A percentile compares a stretch with the other conserved stretches of the same genome.
Evolutionary conservation across 53 echinoderm and acorn worm species (phyloP).

Genomic region (Antedon mediterranea): DNA sequence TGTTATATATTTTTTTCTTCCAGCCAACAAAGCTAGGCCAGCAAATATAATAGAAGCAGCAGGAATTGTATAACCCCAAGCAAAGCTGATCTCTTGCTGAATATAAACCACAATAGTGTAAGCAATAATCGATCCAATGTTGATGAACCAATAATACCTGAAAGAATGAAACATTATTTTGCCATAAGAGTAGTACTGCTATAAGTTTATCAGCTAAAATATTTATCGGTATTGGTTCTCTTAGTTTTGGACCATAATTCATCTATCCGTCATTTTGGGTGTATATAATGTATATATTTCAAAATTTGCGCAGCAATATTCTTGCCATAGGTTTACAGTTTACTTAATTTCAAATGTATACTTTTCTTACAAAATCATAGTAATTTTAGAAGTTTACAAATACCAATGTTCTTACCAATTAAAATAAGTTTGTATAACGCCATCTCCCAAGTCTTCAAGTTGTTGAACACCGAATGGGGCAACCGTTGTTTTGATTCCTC

Average conservation of each 20-base stretch:
- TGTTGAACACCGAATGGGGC: slow-evolving; percentile 97
- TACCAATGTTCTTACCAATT: slow-evolving; percentile 80
- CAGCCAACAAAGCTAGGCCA: slow-evolving; percentile 28
- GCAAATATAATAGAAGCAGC: slow-evolving; percentile 48
- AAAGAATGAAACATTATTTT: no score
- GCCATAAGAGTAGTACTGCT: no score
- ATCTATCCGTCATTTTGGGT: no score
- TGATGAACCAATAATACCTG: slow-evolving; percentile 99
- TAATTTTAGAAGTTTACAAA: no score
- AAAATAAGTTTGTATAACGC: slow-evolving; percentile 65
- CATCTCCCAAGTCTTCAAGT: slow-evolving; percentile 63
- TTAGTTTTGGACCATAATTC: no score
- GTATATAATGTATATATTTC: no score
- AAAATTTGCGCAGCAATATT: no score
- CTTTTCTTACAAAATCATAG: no score
- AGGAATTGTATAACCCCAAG: slow-evolving; percentile 55
- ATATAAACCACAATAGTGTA: slow-evolving; percentile 70
- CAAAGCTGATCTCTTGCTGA: slow-evolving; percentile 74
- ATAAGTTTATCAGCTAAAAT: no score
- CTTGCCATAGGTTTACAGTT: no score
- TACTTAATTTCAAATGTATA: no score
- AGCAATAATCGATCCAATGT: slow-evolving; percentile 73
- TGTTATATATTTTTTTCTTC: slow-evolving; percentile 41
- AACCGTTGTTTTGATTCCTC: slow-evolving; percentile 93
- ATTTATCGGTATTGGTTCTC: no score